Base-by-base conservation (phyloP, 2,888 invertebrate genomes). In the Odiellus spinosus region DNA sequence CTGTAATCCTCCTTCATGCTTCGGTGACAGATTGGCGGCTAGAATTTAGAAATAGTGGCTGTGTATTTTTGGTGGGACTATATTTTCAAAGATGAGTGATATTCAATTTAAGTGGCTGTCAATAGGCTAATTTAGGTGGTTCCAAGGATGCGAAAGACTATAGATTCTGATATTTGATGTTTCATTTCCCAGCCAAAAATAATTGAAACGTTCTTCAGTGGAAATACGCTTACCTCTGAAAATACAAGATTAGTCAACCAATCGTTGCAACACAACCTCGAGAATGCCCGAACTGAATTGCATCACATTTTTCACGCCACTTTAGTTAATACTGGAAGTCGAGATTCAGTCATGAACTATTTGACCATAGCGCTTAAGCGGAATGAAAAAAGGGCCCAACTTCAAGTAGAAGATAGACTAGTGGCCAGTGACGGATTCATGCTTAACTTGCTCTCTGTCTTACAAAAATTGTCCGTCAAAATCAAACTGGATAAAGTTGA, bases 361-460 rank as follows among this genome's bases (percentile, higher is more conserved):
- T 73, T 96, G 47, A 77, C 82, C 0, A 73, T 77, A 45, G 68
- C 88, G 8, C 66, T 96, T 46, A 76, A 76, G 50, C 69, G 76
- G 58, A 96, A 96, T 63, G 80, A 83, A 58, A 83, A 87, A 53
- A 74, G 91, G 34, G 77, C 87, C 2, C 93, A 93, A 64, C 73
- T 95, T 57, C 88, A 87, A 63, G 64, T 63, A 50, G 18, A 91
- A 63, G 87, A 90, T 60, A 74, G 82, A 48, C 73, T 81, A 2
- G 72, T 91, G 1, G 86, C 90, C 11, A 83, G 87, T 4, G 93
- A 96, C 66, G 95, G 95, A 1, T 90, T 90, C 66, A 87, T 95
- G 82, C 71, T 95, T 58, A 98, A 96, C 71, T 68, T 95, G 15
- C 75, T 93, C 59, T 81, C 83, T 44, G 84, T 93, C 17, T 70